A percentile compares a stretch with the other conserved stretches of the same genome.
These are phyloP conservation scores for Tyria jacobaeae DNA, from an alignment of 2,888 invertebrate species.

Conservation along the genomic window DNA sequence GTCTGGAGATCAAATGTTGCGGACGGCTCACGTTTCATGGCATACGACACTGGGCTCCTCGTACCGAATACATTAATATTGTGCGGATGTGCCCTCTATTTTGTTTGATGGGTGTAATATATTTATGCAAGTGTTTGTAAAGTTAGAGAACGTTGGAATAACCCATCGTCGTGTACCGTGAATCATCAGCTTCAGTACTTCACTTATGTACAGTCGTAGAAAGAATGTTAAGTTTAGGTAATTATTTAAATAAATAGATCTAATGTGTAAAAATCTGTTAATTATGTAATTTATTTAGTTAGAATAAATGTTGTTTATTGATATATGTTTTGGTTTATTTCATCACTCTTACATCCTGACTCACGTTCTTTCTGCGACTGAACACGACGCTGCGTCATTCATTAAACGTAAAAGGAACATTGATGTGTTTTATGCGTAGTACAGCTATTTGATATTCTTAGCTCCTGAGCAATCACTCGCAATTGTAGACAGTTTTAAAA, in stretches of 20 bases:
- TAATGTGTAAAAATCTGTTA: slow-evolving; percentile 52
- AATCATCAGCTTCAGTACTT: slow-evolving; percentile 34
- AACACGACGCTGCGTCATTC: slow-evolving; percentile 37
- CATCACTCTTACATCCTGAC: slow-evolving; percentile 28
- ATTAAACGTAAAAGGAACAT: slow-evolving; percentile 20
- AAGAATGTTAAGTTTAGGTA: slow-evolving; percentile 47
- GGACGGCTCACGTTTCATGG: slow-evolving; percentile 22
- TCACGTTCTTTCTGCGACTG: slow-evolving; percentile 50
- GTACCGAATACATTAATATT: neutral
- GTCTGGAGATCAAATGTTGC: slow-evolving; percentile 23
- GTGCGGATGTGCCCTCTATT: slow-evolving; percentile 39
- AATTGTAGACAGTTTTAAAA: neutral
- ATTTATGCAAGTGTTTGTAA: slow-evolving; percentile 24
- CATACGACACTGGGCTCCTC: slow-evolving; percentile 30
- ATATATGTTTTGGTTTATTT: slow-evolving; percentile 36
- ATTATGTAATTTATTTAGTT: slow-evolving; percentile 51
- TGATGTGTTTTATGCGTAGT: slow-evolving; percentile 29
- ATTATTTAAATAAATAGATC: slow-evolving; percentile 47
- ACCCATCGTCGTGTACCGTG: slow-evolving; percentile 39
- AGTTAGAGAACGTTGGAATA: slow-evolving; percentile 21
- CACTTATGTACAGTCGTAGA: slow-evolving; percentile 50
- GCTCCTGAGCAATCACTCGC: neutral
- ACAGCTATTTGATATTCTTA: slow-evolving; percentile 21
- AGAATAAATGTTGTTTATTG: slow-evolving; percentile 48
- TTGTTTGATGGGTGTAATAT: slow-evolving; percentile 37